Percentiles rank a stretch among this genome's conserved stretches.
Conservation (phyloP, 2,888 invertebrate species). For the Pollenia griseotomentosa region DNA sequence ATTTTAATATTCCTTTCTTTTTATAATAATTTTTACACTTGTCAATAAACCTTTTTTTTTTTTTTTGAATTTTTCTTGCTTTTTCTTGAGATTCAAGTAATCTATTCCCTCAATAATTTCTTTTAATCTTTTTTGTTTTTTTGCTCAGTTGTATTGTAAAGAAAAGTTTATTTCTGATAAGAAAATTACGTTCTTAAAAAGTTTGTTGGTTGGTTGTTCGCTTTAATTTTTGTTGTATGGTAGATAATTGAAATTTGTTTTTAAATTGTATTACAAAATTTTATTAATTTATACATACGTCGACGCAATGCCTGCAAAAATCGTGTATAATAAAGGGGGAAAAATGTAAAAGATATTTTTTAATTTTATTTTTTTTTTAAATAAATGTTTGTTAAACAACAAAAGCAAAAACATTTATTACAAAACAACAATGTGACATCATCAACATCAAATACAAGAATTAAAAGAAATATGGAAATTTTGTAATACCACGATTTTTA, state of each 20-base stretch:
- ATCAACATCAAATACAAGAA: slow-evolving; percentile 16
- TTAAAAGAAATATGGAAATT: neutral
- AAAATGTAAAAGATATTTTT: slow-evolving; percentile 24
- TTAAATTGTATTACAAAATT: slow-evolving; percentile 15
- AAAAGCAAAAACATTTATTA: slow-evolving; percentile 28
- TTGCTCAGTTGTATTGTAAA: slow-evolving; percentile 11
- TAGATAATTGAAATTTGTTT: slow-evolving; percentile 34
- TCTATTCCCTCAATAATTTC: slow-evolving; percentile 27
- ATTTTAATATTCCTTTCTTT: slow-evolving; percentile 62
- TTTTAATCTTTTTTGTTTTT: neutral
- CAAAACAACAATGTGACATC: slow-evolving; percentile 38
- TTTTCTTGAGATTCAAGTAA: slow-evolving; percentile 42
- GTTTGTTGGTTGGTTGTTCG: slow-evolving; percentile 24
- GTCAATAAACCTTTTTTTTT: slow-evolving; percentile 10
- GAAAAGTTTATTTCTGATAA: slow-evolving; percentile 45
- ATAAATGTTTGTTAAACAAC: neutral
- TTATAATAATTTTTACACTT: slow-evolving; percentile 11
- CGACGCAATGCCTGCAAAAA: slow-evolving; percentile 40
- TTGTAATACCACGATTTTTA: slow-evolving; percentile 31
- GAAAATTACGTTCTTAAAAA: slow-evolving; percentile 51
- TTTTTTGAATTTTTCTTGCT: neutral
- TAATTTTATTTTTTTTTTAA: neutral
- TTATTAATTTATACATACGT: slow-evolving; percentile 25
- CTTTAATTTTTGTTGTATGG: slow-evolving; percentile 47
- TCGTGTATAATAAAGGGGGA: slow-evolving; percentile 4